Base-by-base conservation (phyloP, 1,140 invertebrate species). In the Rhyacophila brunnea region DNA sequence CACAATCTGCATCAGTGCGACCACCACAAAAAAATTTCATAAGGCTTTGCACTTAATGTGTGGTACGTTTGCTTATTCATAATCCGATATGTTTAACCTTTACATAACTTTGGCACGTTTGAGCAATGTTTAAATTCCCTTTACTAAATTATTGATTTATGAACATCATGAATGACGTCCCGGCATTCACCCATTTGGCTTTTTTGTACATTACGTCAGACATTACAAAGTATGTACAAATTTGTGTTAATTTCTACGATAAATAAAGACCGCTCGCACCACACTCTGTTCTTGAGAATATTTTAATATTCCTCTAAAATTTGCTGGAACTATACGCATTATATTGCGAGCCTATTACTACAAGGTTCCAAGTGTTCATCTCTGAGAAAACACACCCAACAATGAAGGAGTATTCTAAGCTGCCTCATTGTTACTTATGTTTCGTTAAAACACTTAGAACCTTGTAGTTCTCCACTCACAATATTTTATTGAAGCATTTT, bases 41-140 rank as follows among this genome's bases (percentile, higher is more conserved):
- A 54, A 45, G 35, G 62, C 62, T 65, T 65, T 58, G 62, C 62
- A 65, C 62, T 64, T 43, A 64, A 57, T 51, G 62, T 58, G 62
- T 65, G 62, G 62, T 65, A 60, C 48, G 58, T 65, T 65, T 60
- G 62, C 54, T 65, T 61, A 23, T 46, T 56, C 40, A 63, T 59
- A 53, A 64, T 60, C 56, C 52, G 35, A 53, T 51, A 51, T 50
- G 49, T 59, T 56, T 64, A 60, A 54, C 59, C 52, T 40, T 51
- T 56, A 60, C 47, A 59, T 57, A 52, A 40, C 36, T 42, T 47
- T 34, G 19, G 58, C 62, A 60, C 62, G 58, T 55, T 54, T 52
- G 43, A 64, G 62, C 62, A 60, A 51, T 9, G 42, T 57, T 35
- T 34, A 23, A 59, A 50, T 42, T 32, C 56, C 48, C 47, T 60